Evolutionary conservation across 1,140 invertebrate species (phyloP).

Genomic region (Epicauta chinensis): DNA sequence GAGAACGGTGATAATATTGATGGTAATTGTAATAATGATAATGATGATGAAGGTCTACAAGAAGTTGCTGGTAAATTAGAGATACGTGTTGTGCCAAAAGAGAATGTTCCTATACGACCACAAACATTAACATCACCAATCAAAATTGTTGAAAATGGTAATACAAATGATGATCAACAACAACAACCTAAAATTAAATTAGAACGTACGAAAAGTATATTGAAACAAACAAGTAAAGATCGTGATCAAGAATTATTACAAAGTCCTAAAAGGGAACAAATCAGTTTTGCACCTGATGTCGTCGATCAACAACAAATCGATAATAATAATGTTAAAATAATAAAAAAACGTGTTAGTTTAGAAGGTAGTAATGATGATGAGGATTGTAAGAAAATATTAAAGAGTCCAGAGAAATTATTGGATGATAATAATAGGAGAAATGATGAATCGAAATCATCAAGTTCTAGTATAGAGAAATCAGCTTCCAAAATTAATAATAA

Average conservation of each 20-base stretch:
- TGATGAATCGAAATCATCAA: too few species aligned
- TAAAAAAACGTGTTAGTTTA: slow-evolving; percentile 16
- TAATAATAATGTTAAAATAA: not conserved
- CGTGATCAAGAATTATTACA: slow-evolving; percentile 25
- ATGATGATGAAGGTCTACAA: slow-evolving; percentile 33
- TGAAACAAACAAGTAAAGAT: slow-evolving; percentile 40
- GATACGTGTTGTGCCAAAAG: slow-evolving; percentile 64
- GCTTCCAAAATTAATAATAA: too few species aligned
- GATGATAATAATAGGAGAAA: not conserved
- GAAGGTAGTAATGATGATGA: slow-evolving; percentile 13
- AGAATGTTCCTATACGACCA: slow-evolving; percentile 11
- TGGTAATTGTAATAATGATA: slow-evolving; percentile 23
- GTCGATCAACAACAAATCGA: slow-evolving; percentile 1
- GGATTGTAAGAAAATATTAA: not conserved
- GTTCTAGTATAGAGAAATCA: too few species aligned
- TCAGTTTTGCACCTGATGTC: slow-evolving; percentile 33
- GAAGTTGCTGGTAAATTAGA: slow-evolving; percentile 60
- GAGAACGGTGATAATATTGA: slow-evolving; percentile 14
- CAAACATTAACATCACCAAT: slow-evolving; percentile 17
- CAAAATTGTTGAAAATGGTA: slow-evolving; percentile 6
- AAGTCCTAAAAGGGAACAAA: slow-evolving; percentile 38
- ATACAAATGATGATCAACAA: slow-evolving; percentile 11
- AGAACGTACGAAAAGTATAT: slow-evolving; percentile 38
- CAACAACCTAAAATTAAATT: slow-evolving; percentile 19
- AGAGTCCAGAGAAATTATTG: not conserved